Evolutionary conservation across 2,113 vertebrate species (phyloP), one percentile per base, ranked within the genome.

Genomic region (Spheniscus mendiculus): DNA sequence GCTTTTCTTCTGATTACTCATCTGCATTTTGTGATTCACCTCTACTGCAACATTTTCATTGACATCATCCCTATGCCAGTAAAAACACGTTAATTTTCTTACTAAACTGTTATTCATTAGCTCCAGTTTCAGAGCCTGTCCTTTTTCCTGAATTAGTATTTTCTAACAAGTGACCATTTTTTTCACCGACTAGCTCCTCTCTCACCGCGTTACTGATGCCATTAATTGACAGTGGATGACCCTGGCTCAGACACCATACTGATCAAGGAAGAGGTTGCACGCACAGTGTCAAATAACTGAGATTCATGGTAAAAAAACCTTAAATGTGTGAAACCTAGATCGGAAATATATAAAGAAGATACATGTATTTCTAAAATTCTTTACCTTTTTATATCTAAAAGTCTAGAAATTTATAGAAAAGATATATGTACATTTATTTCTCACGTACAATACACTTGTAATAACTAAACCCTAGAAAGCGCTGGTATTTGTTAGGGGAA

Each of bases 1-100:
- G 4, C 76, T 91, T 95, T 72, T 85, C 72, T 93, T 90, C 81
- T 92, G 80, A 94, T 97, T 97, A 97, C 93, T 95, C 95, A 97
- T 93, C 83, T 92, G 63, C 80, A 74, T 92, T 96, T 95, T 94
- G 92, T 97, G 96, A 97, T 97, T 97, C 94, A 97, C 95, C 77
- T 96, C 91, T 61, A 36, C 89, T 79, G 94, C 84, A 95, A 95
- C 83, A 65, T 94, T 95, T 92, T 96, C 83, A 92, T 91, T 97
- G 95, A 96, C 96, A 95, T 97, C 90, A 97, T 97, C 83, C 36
- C 56, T 52, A 65, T 84, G 89, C 97, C 97, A 97, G 95, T 94
- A 95, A 96, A 97, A 96, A 92, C 95, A 96, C 65, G 92, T 90
- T 94, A 34, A 29, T 92, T 76, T 91, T 92, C 89, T 79, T 69